Percentiles rank a stretch among this genome's conserved stretches.
Conservation (phyloP, 1,140 invertebrate genomes). For the Eueides isabella region DNA sequence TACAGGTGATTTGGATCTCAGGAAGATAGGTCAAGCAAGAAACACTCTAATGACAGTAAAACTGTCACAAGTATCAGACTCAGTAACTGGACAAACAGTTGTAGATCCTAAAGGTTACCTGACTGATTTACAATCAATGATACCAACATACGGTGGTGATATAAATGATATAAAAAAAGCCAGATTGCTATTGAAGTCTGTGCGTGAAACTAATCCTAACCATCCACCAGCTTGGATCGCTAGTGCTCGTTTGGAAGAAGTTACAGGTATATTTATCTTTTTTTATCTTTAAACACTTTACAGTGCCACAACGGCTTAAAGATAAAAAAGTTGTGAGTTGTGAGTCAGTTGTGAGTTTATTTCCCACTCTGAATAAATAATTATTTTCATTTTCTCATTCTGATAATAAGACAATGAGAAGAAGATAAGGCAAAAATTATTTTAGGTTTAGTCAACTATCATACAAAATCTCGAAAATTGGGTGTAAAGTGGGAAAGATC, state of each 20-base stretch:
- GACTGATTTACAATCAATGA: conserved; percentile 99
- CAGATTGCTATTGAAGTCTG: conserved; percentile 96
- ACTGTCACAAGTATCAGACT: conserved; percentile 98
- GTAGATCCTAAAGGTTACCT: conserved; percentile 99
- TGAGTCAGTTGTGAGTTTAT: too few species aligned
- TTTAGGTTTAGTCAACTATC: too few species aligned
- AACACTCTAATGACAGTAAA: conserved; percentile 99
- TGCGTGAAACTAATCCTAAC: conserved; percentile 99
- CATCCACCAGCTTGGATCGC: conserved; percentile 99
- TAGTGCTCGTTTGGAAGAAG: conserved; percentile 98
- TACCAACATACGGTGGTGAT: conserved; percentile 98
- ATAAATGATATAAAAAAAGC: conserved; percentile 99
- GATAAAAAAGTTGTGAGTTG: too few species aligned
- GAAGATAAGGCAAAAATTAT: too few species aligned
- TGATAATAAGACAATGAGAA: too few species aligned
- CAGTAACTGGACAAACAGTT: conserved; percentile 99
- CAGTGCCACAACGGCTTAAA: too few species aligned
- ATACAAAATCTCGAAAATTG: too few species aligned
- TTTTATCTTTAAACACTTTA: too few species aligned
- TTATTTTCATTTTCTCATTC: too few species aligned
- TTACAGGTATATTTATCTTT: conserved; percentile 89
- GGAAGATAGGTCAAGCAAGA: conserved; percentile 99
- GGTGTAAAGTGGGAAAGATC: too few species aligned
- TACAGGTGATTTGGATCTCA: conserved; percentile 96
- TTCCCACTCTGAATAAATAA: too few species aligned